These are phyloP conservation scores for Meta bourneti DNA, from an alignment of 2,888 invertebrate genomes.

Conservation along the genomic window DNA sequence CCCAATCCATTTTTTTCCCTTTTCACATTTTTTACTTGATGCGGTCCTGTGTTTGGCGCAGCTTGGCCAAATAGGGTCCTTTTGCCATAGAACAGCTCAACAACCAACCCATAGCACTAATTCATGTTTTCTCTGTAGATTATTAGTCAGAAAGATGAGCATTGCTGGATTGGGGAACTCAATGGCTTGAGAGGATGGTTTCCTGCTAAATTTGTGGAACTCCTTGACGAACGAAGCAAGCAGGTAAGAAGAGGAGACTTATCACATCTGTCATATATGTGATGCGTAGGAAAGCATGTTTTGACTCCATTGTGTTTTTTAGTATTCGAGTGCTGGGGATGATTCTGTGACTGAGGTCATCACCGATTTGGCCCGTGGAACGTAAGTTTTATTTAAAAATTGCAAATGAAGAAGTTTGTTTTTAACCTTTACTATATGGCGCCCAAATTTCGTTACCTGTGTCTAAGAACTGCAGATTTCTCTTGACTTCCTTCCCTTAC, in stretches of 20 bases:
- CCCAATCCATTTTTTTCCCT: no score
- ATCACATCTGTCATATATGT: no score
- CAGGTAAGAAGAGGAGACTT: slow-evolving; percentile 80
- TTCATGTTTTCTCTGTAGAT: slow-evolving; percentile 79
- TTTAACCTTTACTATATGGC: no score
- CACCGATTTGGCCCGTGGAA: slow-evolving; percentile 96
- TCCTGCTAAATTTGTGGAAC: slow-evolving; percentile 96
- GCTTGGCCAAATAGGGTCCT: no score
- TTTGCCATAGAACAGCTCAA: no score
- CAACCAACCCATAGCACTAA: no score
- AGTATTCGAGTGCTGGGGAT: slow-evolving; percentile 92
- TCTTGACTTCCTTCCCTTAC: no score
- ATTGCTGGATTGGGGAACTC: slow-evolving; percentile 98
- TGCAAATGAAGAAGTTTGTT: not conserved
- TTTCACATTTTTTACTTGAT: no score
- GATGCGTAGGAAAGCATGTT: not conserved
- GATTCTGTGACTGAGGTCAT: slow-evolving; percentile 98
- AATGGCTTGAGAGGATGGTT: slow-evolving; percentile 97
- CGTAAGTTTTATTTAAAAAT: slow-evolving; percentile 79
- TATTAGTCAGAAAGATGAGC: slow-evolving; percentile 97
- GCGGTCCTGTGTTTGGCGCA: no score
- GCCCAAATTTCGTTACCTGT: no score
- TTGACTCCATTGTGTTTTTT: not conserved
- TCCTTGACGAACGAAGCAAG: slow-evolving; percentile 96
- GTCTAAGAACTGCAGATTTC: no score